phyloP scores from a whole-genome alignment of 2,113 vertebrate genomes.

The Bucco capensis region DNA sequence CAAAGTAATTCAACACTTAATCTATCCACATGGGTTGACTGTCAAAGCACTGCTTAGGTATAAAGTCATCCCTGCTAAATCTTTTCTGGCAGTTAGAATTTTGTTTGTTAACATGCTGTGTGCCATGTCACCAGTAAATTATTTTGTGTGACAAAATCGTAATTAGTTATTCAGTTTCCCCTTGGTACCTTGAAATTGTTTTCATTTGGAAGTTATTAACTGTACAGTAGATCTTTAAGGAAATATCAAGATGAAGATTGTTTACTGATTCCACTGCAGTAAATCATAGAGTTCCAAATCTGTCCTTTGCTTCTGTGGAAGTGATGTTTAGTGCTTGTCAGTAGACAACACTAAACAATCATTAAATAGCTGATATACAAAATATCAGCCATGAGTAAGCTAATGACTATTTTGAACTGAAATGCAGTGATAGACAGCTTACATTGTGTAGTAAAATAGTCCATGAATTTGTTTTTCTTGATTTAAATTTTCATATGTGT shows the following conservation, averaged over 20 bases:
- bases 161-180: not conserved
- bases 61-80: not conserved
- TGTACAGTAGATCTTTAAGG: not conserved
- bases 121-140: not conserved
- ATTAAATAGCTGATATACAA: not conserved
- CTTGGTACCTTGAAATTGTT: not conserved
- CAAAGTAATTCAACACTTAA: slow-evolving; percentile 46
- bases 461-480: not conserved
- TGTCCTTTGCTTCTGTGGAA: not conserved
- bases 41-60: not conserved
- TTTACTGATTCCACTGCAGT: slow-evolving; percentile 17
- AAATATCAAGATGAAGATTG: not conserved
- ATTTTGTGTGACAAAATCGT: slow-evolving; percentile 1
- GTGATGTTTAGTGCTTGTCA: not conserved
- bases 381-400: not conserved
- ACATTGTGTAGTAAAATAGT: not conserved
- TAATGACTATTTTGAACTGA: not conserved
- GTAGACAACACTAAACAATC: not conserved
- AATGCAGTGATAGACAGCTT: not conserved
- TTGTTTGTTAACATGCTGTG: not conserved
- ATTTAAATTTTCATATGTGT: not conserved
- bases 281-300: slow-evolving; percentile 6
- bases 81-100: not conserved
- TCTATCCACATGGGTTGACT: not conserved
- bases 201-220: slow-evolving; percentile 10